Conservation (phyloP, 2,888 invertebrate genomes). For the Andrena praecox region DNA sequence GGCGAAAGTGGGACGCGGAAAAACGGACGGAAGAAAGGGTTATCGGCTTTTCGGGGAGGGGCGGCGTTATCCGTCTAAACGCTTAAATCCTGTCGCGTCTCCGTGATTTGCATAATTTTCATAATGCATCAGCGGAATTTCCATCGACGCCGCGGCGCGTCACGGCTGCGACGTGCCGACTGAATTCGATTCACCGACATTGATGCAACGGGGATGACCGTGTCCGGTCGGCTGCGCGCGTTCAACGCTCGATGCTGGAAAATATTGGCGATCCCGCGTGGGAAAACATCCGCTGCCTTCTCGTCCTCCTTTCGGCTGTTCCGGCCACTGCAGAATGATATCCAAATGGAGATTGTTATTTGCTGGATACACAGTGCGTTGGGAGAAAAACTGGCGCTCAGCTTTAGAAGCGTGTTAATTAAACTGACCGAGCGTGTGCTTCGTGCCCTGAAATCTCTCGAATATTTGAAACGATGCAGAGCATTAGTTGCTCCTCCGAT, state of each 20-base stretch:
- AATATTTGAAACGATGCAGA: too few species aligned
- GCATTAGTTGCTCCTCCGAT: too few species aligned
- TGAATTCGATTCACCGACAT: slow-evolving; percentile 39
- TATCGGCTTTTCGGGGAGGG: slow-evolving; percentile 31
- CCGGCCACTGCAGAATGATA: not conserved
- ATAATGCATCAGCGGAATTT: slow-evolving; percentile 78
- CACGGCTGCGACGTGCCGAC: slow-evolving; percentile 27
- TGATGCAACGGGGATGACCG: slow-evolving; percentile 18
- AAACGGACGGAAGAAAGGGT: not conserved
- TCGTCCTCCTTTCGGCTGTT: not conserved
- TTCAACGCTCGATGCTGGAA: not conserved
- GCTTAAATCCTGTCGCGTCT: slow-evolving; percentile 45
- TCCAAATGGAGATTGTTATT: not conserved
- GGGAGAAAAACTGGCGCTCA: not conserved
- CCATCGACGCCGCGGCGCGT: slow-evolving; percentile 65
- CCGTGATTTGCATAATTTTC: slow-evolving; percentile 79
- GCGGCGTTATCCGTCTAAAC: slow-evolving; percentile 48
- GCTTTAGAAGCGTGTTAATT: too few species aligned
- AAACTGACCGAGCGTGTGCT: too few species aligned
- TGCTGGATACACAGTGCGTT: not conserved
- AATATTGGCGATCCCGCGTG: slow-evolving; percentile 1
- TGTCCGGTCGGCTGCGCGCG: slow-evolving; percentile 37
- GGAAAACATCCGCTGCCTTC: slow-evolving; percentile 1
- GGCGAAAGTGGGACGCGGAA: not conserved
- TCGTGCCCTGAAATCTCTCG: too few species aligned